Base-by-base conservation (phyloP, 2,888 invertebrate species). In the Leucoma salicis region DNA sequence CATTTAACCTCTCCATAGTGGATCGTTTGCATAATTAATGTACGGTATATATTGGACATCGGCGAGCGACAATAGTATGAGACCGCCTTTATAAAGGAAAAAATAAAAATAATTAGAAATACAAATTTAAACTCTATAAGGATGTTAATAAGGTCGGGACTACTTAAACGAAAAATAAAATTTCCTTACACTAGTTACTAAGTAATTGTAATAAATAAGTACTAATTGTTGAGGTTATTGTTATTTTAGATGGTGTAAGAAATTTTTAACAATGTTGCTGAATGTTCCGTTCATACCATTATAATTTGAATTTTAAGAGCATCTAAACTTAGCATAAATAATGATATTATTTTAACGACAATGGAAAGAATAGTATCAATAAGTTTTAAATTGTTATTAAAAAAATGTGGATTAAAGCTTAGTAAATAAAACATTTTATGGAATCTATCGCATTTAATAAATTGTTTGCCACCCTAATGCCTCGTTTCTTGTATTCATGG, bases 21-120 rank as follows among this genome's bases (percentile, higher is more conserved):
- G 57, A 65, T 66, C 72, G 73, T 81, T 82, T 79, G 80, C 80
- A 82, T 82, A 82, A 80, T 81, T 73, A 79, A 78, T 73, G 70
- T 66, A 63, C 66, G 57, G n/a, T 48, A 63, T 65, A 71, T 74
- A 74, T 74, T 72, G 74, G 65, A 70, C 66, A 66, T 58, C 42
- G 63, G 61, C 62, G 53, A 61, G 53, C 57, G 60, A 62, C 63
- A 66, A 58, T 55, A 53, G 55, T 62, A 43, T 49, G 46, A 39
- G 24, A 13, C 36, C 18, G 49, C 57, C 57, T 59, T 62, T 52
- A 63, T 49, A 49, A 54, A 54, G 46, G n/a, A 45, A 46, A 46
- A 45, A 40, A 45, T 47, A 43, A 45, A 42, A 46, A n/a, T n/a
- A n/a, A n/a, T n/a, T n/a, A n/a, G 34, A 33, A 24, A 21, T 28